Base-by-base conservation (phyloP, 2,113 vertebrate species). In the Lichenostomus cassidix region DNA sequence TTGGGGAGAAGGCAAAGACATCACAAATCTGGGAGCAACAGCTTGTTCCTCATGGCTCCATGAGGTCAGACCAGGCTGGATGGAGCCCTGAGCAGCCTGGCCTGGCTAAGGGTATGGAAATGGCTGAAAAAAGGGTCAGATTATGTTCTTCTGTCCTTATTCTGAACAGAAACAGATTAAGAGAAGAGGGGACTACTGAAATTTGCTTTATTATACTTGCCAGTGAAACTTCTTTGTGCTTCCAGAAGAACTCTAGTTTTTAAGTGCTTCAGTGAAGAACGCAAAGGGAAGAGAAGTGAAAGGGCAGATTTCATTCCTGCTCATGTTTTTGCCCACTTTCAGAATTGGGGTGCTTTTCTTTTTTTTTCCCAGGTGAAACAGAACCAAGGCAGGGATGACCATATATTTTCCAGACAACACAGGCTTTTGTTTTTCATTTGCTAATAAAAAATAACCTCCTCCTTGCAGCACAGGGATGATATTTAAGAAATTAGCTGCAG, bases 31-130 rank as follows among this genome's bases (percentile, higher is more conserved):
- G 28, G 46, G 53, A 63, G 22, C 3, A 83, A 8, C 11, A 16
- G 14, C 55, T 27, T 65, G 15, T 13, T 53, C 41, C 33, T 21
- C 0, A 0, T 10, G 11, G 6, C 4, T 90, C n/a, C 1, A 0
- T 5, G 37, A 20, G 25, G 23, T 13, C 35, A 71, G 39, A 10
- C 18, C 25, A 64, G 46, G 49, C 12, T 56, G 69, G 59, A 15
- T 11, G 15, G 49, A 63, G n/a, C 22, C n/a, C 49, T 17, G n/a
- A 64, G 49, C 18, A 9, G 5, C 21, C 25, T 39, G 19, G 5
- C 5, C 12, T 21, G 17, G 35, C 37, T 21, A 12, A 27, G 31
- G 7, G 28, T n/a, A 25, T 3, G 12, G 23, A 60, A 84, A 39
- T 42, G 12, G 11, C 5, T 64, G 28, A 33, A 67, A 46, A 60